Percentiles rank a stretch among this genome's conserved stretches.
These are phyloP conservation scores for Malaclemys terrapin DNA, from an alignment of 2,113 vertebrate genomes.

Conservation along the genomic window DNA sequence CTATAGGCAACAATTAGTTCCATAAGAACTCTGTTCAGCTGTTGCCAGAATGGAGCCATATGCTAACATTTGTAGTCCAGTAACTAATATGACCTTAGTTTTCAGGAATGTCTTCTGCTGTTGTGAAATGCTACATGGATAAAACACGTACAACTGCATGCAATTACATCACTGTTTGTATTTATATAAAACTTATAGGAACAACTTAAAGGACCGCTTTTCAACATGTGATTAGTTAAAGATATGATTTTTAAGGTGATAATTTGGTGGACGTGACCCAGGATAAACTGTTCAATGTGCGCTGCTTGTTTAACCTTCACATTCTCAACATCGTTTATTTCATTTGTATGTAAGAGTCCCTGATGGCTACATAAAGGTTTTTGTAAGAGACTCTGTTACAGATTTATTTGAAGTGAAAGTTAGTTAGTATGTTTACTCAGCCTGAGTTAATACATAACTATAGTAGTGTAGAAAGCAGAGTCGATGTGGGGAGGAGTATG, in stretches of 20 bases:
- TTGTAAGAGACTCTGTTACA: background rate
- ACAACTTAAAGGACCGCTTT: background rate
- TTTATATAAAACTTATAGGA: background rate
- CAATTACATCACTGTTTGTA: background rate
- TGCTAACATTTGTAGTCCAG: conserved; percentile 28
- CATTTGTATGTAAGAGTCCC: background rate
- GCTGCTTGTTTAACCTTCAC: conserved; percentile 35
- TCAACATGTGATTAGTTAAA: background rate
- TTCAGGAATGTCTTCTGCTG: conserved; percentile 12
- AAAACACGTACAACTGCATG: conserved; percentile 63
- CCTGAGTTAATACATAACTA: background rate
- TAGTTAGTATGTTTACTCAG: background rate
- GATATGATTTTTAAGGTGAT: background rate
- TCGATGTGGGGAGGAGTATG: no score
- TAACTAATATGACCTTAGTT: conserved; percentile 18
- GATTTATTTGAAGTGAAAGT: background rate
- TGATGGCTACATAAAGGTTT: background rate
- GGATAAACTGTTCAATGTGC: background rate
- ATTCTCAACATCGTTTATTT: conserved; percentile 3
- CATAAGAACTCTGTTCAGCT: conserved; percentile 24
- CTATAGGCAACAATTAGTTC: background rate
- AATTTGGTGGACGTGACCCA: background rate
- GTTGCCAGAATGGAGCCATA: background rate
- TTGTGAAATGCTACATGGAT: background rate
- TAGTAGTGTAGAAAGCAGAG: background rate